Base-by-base conservation (phyloP, 2,113 vertebrate genomes). In the Panthera uncia region DNA sequence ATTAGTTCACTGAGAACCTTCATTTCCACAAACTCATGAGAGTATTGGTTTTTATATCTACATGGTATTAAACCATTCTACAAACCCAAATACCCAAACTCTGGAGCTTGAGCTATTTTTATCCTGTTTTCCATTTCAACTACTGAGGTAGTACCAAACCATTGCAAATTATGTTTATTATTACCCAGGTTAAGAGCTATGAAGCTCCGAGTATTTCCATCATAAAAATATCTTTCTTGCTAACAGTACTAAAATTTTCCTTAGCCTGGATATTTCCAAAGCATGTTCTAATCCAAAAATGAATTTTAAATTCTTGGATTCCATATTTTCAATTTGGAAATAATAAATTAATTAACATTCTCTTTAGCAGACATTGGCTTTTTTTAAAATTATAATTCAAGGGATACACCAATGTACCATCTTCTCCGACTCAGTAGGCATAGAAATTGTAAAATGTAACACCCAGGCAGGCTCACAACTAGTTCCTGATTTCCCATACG, bases 1-100 rank as follows among this genome's bases (percentile, higher is more conserved):
- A 98, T 98, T 98, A 99, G 95, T 98, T 98, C 96, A 96, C 98
- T 98, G 97, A 98, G 98, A 99, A 98, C 95, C 69, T 98, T 98
- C 95, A 92, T 98, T 98, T 98, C 95, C 89, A 93, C 73, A 86
- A 91, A 98, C 93, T 96, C 94, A 97, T 94, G 71, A 87, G 50
- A 98, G 91, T 96, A 97, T 97, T 98, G 91, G 93, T 98, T 98
- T 98, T 98, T 95, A 25, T 98, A 97, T 82, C 86, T 98, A 63
- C 41, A 5, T 5, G 0, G 65, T 88, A 92, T 91, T 94, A 97
- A 93, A 83, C 29, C 96, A 92, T 97, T 98, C 98, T 96, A 98
- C 97, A 98, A 98, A 98, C 84, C 94, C 48, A 94, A 98, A 83
- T 80, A 97, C 93, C 87, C 89, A 96, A 95, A 87, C 31, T 71